Evolutionary conservation across 2,888 invertebrate genomes (phyloP), one percentile per base, ranked within the genome.

Genomic region (Ornithoptera alexandrae): DNA sequence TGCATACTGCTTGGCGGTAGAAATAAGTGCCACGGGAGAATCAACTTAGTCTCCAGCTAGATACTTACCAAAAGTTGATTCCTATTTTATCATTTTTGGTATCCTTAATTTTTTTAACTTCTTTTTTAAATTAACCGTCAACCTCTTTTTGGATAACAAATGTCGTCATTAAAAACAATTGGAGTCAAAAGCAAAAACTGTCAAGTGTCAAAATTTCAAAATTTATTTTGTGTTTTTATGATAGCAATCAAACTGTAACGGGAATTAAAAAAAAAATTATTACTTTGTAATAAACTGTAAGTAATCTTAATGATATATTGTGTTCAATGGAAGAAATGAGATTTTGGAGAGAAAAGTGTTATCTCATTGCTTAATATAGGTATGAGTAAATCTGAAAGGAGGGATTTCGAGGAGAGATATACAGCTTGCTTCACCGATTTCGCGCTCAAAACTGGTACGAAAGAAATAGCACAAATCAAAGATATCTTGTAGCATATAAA

Each of bases 391-490:
- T 71, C 77, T 65, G 90, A 91, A 73, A 83, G 76, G 18, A 81
- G 92, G 68, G 83, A 86, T 68, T 92, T 92, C 69, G 91, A 90
- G 76, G 86, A 87, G 46, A 84, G 92, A 79, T 92, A 90, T 77
- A 78, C 84, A 24, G 86, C 89, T 69, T 92, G 92, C 73, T 90
- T 91, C 74, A 74, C 85, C 57, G 92, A 92, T 81, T 89, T 92
- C 75, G 88, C 85, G 42, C 67, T 91, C 5, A 92, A 92, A 86
- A 88, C 84, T 70, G 84, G 92, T 92, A 77, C 81, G 78, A 46
- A 17, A 39, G 39, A 1, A 39, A 10, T 39, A 10, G 8, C 10
- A 10, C 7, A 10, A 39, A 39, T 1, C 7, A 39, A 39, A 30
- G 5, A 30, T 30, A 5, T 39, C 39, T 10, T 39, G 10, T 39